phyloP scores from a whole-genome alignment of 2,888 invertebrate species.

The Caenorhabditis drosophilae region DNA sequence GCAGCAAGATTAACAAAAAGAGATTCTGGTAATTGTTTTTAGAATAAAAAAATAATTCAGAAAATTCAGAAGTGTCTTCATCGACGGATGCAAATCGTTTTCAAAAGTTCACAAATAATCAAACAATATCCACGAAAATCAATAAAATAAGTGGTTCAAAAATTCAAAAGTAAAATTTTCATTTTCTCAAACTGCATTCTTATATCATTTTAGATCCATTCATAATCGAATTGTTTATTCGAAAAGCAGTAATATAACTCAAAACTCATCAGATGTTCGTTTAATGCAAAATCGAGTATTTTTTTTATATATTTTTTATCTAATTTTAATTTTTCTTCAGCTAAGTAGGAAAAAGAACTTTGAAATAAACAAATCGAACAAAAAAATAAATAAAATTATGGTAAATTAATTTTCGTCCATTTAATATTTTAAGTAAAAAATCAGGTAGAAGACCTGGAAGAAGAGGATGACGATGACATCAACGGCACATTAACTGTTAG shows the following conservation, averaged over 20 bases:
- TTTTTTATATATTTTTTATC: too few relatives aligned
- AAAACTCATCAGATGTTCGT: too few relatives aligned
- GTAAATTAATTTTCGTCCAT: background rate
- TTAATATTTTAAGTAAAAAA: background rate
- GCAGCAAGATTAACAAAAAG: constrained; percentile 19
- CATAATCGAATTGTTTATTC: background rate
- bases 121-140: background rate
- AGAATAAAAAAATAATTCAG: too few relatives aligned
- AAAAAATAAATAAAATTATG: too few relatives aligned
- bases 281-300: too few relatives aligned
- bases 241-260: background rate
- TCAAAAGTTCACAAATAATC: background rate
- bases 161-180: background rate
- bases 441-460: background rate
- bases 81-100: background rate
- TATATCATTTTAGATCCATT: background rate
- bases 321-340: too few relatives aligned
- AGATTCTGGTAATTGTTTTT: background rate
- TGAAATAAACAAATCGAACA: too few relatives aligned
- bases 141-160: background rate
- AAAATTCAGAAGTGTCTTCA: background rate
- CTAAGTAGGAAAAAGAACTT: too few relatives aligned
- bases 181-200: too few relatives aligned
- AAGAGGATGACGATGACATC: background rate
- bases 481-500: too few relatives aligned